Evolutionary conservation across 2,113 vertebrate genomes (phyloP).

Genomic region (Puntigrus tetrazona): DNA sequence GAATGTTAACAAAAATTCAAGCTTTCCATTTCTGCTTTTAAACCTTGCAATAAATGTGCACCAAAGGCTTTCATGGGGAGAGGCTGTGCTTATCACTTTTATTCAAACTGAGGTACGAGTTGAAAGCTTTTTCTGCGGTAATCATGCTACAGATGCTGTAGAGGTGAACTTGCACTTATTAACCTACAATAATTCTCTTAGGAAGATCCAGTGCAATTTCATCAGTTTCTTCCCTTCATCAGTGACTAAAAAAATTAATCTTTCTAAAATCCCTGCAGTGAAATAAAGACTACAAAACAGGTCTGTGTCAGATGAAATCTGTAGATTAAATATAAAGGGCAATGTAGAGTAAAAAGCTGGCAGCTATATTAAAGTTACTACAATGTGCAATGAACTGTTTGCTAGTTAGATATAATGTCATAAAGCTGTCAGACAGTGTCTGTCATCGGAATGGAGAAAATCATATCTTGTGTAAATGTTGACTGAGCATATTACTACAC

Average conservation of each 20-base stretch:
- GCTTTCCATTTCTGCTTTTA: slow-evolving; percentile 1
- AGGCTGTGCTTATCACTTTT: neutral
- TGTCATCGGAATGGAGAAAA: neutral
- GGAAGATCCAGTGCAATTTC: neutral
- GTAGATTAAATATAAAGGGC: neutral
- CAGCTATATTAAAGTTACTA: slow-evolving; percentile 1
- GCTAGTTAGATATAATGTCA: neutral
- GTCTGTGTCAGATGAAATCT: neutral
- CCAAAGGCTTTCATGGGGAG: neutral
- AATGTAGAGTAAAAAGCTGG: neutral
- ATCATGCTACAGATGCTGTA: neutral
- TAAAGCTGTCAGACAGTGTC: neutral
- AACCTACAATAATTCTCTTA: neutral
- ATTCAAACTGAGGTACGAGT: neutral
- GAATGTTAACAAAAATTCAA: neutral
- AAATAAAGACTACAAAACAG: neutral
- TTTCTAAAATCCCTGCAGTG: neutral
- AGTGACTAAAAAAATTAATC: neutral
- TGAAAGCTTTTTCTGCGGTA: neutral
- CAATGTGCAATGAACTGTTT: neutral
- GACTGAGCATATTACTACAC: neutral
- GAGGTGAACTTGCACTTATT: neutral
- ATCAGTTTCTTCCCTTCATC: neutral
- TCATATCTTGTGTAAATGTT: neutral
- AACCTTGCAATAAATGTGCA: neutral